Conservation (phyloP, 1,140 invertebrate species). For the Brachionus angularis region DNA sequence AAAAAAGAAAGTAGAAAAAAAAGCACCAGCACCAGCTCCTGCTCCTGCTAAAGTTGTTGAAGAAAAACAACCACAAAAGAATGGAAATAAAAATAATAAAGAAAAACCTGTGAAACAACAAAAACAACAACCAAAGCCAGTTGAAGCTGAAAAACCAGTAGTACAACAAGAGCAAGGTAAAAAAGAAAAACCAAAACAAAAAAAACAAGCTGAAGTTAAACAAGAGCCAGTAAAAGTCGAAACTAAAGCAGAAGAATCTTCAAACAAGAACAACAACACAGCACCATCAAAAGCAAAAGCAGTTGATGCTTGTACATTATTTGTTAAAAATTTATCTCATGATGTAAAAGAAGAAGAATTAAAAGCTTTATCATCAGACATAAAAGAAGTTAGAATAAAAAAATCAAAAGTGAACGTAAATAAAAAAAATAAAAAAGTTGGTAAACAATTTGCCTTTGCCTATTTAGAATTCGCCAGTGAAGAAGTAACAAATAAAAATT, state of each 20-base stretch:
- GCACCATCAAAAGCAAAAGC: slow-evolving; percentile 38
- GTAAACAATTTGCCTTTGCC: slow-evolving; percentile 48
- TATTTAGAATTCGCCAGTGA: slow-evolving; percentile 49
- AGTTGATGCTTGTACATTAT: slow-evolving; percentile 59
- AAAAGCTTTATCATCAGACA: slow-evolving; percentile 65
- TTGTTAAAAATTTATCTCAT: slow-evolving; percentile 81
- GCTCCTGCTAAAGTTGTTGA: neutral
- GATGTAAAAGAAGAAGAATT: slow-evolving; percentile 74
- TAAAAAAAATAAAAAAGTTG: slow-evolving; percentile 40
- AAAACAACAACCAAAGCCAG: neutral
- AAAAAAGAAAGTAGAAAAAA: neutral
- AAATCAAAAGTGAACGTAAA: slow-evolving; percentile 45
- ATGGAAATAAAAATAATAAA: slow-evolving; percentile 7
- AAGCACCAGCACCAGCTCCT: neutral
- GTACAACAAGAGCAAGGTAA: slow-evolving; percentile 8
- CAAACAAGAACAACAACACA: slow-evolving; percentile 42
- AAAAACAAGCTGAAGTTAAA: slow-evolving; percentile 36
- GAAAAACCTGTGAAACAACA: slow-evolving; percentile 19
- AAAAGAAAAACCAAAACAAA: slow-evolving; percentile 44
- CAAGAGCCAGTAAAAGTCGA: slow-evolving; percentile 43
- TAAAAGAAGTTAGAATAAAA: slow-evolving; percentile 63
- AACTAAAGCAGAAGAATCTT: slow-evolving; percentile 1
- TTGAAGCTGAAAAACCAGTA: neutral
- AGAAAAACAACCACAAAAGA: neutral
- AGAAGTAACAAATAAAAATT: slow-evolving; percentile 47